Conservation (phyloP, 2,113 vertebrate species). For the Spilogale gracilis region DNA sequence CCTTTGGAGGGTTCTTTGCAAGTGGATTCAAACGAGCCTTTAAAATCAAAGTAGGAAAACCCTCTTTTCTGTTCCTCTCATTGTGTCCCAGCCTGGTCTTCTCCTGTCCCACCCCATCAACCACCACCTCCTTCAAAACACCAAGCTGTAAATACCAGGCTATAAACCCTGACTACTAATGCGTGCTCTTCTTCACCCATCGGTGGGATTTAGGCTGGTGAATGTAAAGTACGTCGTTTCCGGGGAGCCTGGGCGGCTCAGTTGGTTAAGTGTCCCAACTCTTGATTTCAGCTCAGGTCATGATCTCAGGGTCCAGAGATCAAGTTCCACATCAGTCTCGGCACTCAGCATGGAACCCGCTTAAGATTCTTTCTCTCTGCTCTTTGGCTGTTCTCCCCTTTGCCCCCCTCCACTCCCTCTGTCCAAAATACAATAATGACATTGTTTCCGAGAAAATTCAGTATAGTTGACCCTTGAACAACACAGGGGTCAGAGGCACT, state of each 20-base stretch:
- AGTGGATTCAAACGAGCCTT: conserved; percentile 99
- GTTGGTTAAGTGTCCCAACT: background rate
- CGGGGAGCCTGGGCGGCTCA: background rate
- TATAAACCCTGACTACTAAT: background rate
- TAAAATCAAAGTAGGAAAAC: conserved; percentile 96
- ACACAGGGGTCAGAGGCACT: background rate
- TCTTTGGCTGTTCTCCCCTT: background rate
- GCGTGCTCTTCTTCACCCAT: background rate
- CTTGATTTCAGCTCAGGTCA: background rate
- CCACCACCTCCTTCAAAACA: background rate
- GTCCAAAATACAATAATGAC: background rate
- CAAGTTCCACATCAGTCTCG: background rate
- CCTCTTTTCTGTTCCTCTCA: background rate
- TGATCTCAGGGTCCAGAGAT: background rate
- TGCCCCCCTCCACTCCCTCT: background rate
- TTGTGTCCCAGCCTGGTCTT: background rate
- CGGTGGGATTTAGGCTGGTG: background rate
- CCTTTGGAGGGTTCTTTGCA: conserved; percentile 98
- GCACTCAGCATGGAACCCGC: background rate
- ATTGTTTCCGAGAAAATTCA: background rate
- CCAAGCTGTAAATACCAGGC: background rate
- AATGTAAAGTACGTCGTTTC: background rate
- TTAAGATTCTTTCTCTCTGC: background rate
- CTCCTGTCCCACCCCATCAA: background rate
- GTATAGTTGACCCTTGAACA: background rate